Evolutionary conservation across 1,140 invertebrate genomes (phyloP).

Genomic region (Caenorhabditis inopinata): DNA sequence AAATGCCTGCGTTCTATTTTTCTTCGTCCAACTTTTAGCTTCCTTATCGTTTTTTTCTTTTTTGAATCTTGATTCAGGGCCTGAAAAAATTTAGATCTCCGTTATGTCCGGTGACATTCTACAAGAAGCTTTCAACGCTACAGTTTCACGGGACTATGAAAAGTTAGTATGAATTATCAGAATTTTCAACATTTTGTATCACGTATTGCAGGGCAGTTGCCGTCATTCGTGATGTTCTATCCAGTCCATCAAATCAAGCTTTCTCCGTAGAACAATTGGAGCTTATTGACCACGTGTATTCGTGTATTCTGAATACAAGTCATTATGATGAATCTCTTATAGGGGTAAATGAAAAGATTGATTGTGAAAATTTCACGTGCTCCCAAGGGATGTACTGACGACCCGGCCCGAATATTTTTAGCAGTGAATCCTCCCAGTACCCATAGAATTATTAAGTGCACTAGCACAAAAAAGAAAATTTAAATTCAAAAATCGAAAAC

Average conservation of each 20-base stretch:
- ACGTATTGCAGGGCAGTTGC: constrained; percentile 15
- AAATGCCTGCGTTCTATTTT: too few relatives aligned
- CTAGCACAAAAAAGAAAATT: too few relatives aligned
- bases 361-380: too few relatives aligned
- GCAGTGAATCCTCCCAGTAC: too few relatives aligned
- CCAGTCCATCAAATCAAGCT: not conserved
- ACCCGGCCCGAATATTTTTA: too few relatives aligned
- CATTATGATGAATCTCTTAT: constrained; percentile 45
- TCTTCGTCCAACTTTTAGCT: too few relatives aligned
- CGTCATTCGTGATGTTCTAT: constrained; percentile 14
- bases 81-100: not conserved
- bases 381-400: too few relatives aligned
- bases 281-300: constrained; percentile 44
- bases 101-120: not conserved
- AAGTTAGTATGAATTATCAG: constrained; percentile 24
- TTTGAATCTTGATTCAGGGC: too few relatives aligned
- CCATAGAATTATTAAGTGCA: too few relatives aligned
- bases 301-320: constrained; percentile 44
- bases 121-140: constrained; percentile 42
- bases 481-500: too few relatives aligned
- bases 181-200: not conserved
- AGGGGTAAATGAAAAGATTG: too few relatives aligned
- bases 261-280: constrained; percentile 40
- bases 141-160: constrained; percentile 42
- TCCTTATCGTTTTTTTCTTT: too few relatives aligned